Evolutionary conservation across 2,888 invertebrate genomes (phyloP), one percentile per base, ranked within the genome.

Genomic region (Cerastis leucographa): DNA sequence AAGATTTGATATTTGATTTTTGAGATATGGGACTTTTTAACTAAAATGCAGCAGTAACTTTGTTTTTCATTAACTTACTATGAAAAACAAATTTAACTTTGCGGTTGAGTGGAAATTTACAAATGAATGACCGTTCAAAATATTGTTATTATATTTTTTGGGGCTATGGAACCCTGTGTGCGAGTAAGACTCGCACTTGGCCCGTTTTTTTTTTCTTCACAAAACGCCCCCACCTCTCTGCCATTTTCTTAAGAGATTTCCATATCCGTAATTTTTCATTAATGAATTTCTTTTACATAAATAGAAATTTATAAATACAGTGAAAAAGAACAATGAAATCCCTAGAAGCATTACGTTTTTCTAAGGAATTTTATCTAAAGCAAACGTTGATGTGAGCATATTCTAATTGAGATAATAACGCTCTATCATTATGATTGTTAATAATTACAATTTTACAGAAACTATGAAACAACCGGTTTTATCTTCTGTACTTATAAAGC

Each of bases 321-420:
- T 19, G 3, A n/a, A 42, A 42, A n/a, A 46, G 19, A 49, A 54
- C 19, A 59, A 61, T 29, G 4, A 51, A 17, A 75, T 75, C 9
- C 40, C 5, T 9, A n/a, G 25, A 35, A 35, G 11, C 6, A 66
- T 46, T 75, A 81, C n/a, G 65, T 40, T 40, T 66, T 61, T 46
- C 44, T 61, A 11, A 61, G 51, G 59, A 78, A 74, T 81, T 35
- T 75, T 75, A 81, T 65, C 35, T 51, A 51, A 64, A 51, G n/a
- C 51, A 61, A 59, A 81, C 61, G 1, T 51, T 66, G 9, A n/a
- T 56, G 40, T n/a, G 6, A 75, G 25, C n/a, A 44, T 44, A 56
- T 54, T 49, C 42, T 29, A 29, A 56, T 46, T 42, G 6, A 59
- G 46, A 71, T 70, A 46, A 29, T 22, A 29, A 2, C 17, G 7